Base-by-base conservation (phyloP, 2,888 invertebrate species). In the Dicyrtomina minuta region DNA sequence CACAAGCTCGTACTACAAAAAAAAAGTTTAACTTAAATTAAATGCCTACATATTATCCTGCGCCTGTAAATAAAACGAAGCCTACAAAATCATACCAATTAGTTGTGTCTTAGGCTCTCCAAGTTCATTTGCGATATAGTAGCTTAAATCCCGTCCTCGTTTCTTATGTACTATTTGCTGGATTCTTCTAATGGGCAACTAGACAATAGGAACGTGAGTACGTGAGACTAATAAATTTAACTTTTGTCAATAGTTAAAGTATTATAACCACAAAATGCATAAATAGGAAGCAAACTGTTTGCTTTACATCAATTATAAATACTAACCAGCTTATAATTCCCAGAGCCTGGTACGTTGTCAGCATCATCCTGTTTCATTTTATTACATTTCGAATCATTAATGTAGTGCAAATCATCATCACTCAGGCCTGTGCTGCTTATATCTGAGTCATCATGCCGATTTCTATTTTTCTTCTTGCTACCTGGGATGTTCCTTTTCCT, bases 1-100 rank as follows among this genome's bases (percentile, higher is more conserved):
- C 69, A 51, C 75, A 66, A 1, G 74, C 68, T 20, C 72, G 77
- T 6, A 81, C 81, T 70, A 80, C 77, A 53, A 79, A 60, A 64
- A 53, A 51, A 55, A 26, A 55, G 17, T 27, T 39, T 59, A 12
- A 59, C 12, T 5, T 10, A 27, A 59, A 39, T 22, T 60, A 51
- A n/a, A n/a, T n/a, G n/a, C n/a, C n/a, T n/a, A n/a, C n/a, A n/a
- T n/a, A n/a, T n/a, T n/a, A n/a, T n/a, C n/a, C n/a, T n/a, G n/a
- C n/a, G n/a, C n/a, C n/a, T n/a, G n/a, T n/a, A 20, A 51, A 20
- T 5, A 10, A 5, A 20, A 6, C 41, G 41, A 12, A 60, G 15
- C 12, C 1, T 15, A 27, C 59, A 2, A 41, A n/a, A 8, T 41
- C 44, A 46, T 22, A 70, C 70, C 55, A 15, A 70, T 65, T 20